These are phyloP conservation scores for Centroberyx gerrardi DNA, from an alignment of 2,797 vertebrate species.

Conservation along the genomic window DNA sequence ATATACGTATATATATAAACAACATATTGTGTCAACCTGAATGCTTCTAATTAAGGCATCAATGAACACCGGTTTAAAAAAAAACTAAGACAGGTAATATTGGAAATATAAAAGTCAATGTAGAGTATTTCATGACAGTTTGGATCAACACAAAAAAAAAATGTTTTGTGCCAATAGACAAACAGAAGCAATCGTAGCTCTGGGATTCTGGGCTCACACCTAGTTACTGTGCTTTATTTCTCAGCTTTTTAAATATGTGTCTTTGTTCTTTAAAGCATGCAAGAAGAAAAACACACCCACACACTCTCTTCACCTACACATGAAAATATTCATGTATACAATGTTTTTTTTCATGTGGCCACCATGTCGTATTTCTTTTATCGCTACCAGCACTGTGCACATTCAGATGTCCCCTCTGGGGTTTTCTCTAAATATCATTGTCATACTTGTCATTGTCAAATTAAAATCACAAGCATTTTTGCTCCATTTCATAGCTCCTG, in stretches of 20 bases:
- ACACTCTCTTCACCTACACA: not conserved
- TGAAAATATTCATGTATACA: not conserved
- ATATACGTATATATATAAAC: not conserved
- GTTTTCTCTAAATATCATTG: slow-evolving; percentile 9
- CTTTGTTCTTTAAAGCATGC: not conserved
- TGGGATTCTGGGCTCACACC: not conserved
- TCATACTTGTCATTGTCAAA: slow-evolving; percentile 2
- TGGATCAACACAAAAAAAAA: not conserved
- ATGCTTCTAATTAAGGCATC: not conserved
- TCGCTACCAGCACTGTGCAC: slow-evolving; percentile 1
- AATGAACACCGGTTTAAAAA: not conserved
- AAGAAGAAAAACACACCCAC: not conserved
- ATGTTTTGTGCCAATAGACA: too few species aligned
- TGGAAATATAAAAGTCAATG: not conserved
- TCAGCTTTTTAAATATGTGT: not conserved
- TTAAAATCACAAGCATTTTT: slow-evolving; percentile 11
- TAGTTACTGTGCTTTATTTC: not conserved
- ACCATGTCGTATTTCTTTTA: slow-evolving; percentile 2
- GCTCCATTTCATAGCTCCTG: slow-evolving; percentile 12
- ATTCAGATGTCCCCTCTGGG: slow-evolving; percentile 14
- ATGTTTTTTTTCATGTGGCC: not conserved
- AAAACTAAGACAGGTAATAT: not conserved
- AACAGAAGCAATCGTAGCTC: not conserved
- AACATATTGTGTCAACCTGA: not conserved
- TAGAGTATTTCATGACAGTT: not conserved